Percentiles rank a stretch among this genome's conserved stretches.
phyloP scores from a whole-genome alignment of 2,797 vertebrate genomes.

The Eospalax fontanierii region DNA sequence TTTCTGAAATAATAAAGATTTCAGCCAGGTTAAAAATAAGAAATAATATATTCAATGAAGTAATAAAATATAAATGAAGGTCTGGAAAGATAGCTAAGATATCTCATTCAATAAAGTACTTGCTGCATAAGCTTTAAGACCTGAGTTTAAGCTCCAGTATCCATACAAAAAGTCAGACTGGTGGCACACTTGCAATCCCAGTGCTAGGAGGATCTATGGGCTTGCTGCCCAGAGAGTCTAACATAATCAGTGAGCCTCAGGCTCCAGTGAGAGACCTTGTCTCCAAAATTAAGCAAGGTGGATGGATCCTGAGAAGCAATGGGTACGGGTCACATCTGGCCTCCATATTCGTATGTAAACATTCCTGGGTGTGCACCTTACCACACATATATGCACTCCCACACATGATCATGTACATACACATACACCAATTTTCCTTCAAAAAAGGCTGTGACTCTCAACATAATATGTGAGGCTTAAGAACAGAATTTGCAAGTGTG shows the following conservation, averaged over 20 bases:
- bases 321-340: not conserved
- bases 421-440: not conserved
- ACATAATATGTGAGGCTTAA: not conserved
- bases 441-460: not conserved
- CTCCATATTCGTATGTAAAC: not conserved
- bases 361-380: not conserved
- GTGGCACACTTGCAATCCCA: not conserved
- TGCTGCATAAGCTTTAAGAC: not conserved
- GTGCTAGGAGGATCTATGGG: not conserved
- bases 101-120: not conserved
- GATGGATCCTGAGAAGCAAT: not conserved
- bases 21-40: conserved; percentile 41
- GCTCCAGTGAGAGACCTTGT: not conserved
- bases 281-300: not conserved
- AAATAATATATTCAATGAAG: not conserved
- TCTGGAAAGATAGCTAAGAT: no score
- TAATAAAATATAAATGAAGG: not conserved
- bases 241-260: not conserved
- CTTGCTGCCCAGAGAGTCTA: not conserved
- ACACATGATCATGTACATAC: not conserved
- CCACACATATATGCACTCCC: no score
- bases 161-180: not conserved
- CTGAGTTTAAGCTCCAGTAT: not conserved
- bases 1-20: conserved; percentile 83
- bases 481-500: fast-evolving